Conservation (phyloP, 1,140 invertebrate species). For the Myzus persicae region DNA sequence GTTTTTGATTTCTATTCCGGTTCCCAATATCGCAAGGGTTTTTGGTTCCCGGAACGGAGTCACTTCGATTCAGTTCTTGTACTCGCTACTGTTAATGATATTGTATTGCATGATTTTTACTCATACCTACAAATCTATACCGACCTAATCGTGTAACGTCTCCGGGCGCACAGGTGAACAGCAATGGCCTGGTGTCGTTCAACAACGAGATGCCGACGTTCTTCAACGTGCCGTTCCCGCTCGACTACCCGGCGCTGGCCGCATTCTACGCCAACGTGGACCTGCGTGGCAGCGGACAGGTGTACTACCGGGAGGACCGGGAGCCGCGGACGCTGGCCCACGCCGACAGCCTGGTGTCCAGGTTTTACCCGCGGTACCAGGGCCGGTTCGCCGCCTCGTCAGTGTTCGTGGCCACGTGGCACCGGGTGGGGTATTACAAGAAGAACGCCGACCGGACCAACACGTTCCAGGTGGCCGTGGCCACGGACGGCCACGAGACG, state of each 20-base stretch:
- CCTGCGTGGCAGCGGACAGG: conserved; percentile 74
- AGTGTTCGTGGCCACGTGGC: conserved; percentile 80
- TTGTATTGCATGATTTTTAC: too few relatives aligned
- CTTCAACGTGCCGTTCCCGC: conserved; percentile 86
- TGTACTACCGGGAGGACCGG: conserved; percentile 82
- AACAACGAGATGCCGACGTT: conserved; percentile 83
- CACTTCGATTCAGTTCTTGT: too few relatives aligned
- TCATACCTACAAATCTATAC: not conserved
- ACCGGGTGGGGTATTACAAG: conserved; percentile 74
- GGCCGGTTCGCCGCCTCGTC: conserved; percentile 73
- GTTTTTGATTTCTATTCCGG: too few relatives aligned
- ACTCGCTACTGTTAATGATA: too few relatives aligned
- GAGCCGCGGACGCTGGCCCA: conserved; percentile 71
- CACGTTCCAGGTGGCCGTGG: conserved; percentile 84
- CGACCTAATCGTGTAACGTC: not conserved
- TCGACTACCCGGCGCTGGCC: conserved; percentile 89
- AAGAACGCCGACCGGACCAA: conserved; percentile 72
- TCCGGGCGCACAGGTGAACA: conserved; percentile 77
- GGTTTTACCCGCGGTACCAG: conserved; percentile 73
- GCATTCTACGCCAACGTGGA: conserved; percentile 93
- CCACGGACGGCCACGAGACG: conserved; percentile 81
- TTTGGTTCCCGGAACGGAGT: too few relatives aligned
- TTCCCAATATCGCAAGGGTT: too few relatives aligned
- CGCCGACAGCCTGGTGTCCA: conserved; percentile 73
- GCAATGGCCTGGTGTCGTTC: conserved; percentile 91